These are phyloP conservation scores for Epinotia brunnichana DNA, from an alignment of 2,888 invertebrate genomes.

Conservation along the genomic window DNA sequence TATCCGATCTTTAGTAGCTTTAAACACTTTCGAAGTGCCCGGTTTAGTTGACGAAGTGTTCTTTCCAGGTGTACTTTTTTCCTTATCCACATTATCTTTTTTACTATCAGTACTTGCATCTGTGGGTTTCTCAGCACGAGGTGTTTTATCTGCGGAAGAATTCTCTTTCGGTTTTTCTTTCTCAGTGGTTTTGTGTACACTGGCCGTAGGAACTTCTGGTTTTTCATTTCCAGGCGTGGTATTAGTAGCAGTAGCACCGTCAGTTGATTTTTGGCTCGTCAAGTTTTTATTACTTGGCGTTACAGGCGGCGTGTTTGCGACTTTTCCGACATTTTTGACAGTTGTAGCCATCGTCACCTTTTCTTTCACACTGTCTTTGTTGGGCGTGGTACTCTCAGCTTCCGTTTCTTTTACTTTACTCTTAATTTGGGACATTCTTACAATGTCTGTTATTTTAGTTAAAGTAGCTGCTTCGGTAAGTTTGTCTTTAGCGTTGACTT, in stretches of 20 bases:
- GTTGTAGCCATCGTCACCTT: constrained; percentile 39
- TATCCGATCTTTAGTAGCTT: constrained; percentile 56
- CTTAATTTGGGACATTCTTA: constrained; percentile 45
- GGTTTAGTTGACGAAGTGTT: constrained; percentile 46
- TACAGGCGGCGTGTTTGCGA: constrained; percentile 31
- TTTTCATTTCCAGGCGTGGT: constrained; percentile 44
- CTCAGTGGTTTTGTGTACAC: neutral
- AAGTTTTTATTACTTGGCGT: constrained; percentile 24
- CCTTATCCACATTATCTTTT: constrained; percentile 45
- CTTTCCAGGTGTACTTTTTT: constrained; percentile 40
- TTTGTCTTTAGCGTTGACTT: constrained; percentile 18
- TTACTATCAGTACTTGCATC: constrained; percentile 38
- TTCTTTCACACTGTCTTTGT: constrained; percentile 52
- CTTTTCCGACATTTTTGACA: constrained; percentile 52
- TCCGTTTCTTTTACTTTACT: constrained; percentile 48
- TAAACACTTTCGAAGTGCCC: constrained; percentile 43
- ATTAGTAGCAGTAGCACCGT: neutral
- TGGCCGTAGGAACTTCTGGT: neutral
- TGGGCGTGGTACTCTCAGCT: constrained; percentile 46
- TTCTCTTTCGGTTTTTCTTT: neutral
- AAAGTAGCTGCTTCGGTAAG: neutral
- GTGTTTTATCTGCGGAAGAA: constrained; percentile 2
- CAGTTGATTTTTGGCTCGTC: constrained; percentile 11
- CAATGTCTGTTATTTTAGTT: constrained; percentile 20
- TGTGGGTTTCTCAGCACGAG: constrained; percentile 10